These are phyloP conservation scores for Scaptomyza montana DNA, from an alignment of 1,140 invertebrate genomes.

Conservation along the genomic window DNA sequence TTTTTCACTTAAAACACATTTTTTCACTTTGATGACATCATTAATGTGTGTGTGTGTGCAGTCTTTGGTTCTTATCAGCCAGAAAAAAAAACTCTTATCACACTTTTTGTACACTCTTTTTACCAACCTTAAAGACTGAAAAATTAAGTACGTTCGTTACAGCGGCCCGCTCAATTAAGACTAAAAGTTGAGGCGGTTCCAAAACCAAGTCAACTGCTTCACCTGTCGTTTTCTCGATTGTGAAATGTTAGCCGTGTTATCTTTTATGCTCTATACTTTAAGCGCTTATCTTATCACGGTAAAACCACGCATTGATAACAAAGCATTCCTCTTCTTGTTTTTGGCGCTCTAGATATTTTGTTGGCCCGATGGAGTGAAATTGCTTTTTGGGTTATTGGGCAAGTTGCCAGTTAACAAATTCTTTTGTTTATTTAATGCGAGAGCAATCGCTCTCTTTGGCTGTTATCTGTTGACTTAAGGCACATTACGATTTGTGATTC, in stretches of 20 bases:
- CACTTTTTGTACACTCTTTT: conserved; percentile 47
- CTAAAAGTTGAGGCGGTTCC: conserved; percentile 77
- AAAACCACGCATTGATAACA: conserved; percentile 58
- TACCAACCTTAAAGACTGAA: conserved; percentile 63
- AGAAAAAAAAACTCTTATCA: conserved; percentile 10
- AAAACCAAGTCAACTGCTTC: conserved; percentile 50
- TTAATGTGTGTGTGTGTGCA: conserved; percentile 25
- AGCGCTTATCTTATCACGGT: conserved; percentile 61
- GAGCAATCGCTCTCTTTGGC: conserved; percentile 1
- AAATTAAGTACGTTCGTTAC: conserved; percentile 79
- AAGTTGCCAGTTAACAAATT: conserved; percentile 58
- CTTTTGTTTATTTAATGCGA: conserved; percentile 54
- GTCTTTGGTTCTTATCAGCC: conserved; percentile 46
- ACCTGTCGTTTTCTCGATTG: conserved; percentile 70
- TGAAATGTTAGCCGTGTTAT: conserved; percentile 63
- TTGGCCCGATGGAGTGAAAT: conserved; percentile 20
- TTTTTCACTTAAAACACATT: background rate
- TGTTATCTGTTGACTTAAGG: conserved; percentile 48
- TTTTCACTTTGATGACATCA: conserved; percentile 75
- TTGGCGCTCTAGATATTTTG: conserved; percentile 28
- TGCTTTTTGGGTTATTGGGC: conserved; percentile 46
- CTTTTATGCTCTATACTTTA: conserved; percentile 48
- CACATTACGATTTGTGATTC: conserved; percentile 65
- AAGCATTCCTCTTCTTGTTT: conserved; percentile 46
- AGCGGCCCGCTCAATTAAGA: conserved; percentile 72